phyloP scores from a whole-genome alignment of 1,140 invertebrate species.

The Aphaenogaster rudis region DNA sequence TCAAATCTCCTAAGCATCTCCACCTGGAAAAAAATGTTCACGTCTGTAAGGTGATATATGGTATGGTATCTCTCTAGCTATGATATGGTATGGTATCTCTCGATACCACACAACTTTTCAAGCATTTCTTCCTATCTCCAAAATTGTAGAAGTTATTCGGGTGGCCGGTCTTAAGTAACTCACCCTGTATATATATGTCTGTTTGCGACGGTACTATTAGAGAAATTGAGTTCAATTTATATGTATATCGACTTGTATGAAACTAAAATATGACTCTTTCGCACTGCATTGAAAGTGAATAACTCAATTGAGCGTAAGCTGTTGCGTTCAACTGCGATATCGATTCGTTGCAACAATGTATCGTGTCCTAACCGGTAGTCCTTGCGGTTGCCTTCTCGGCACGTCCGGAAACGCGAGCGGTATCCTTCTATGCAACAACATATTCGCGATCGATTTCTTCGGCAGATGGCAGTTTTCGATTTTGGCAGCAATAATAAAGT shows the following conservation, averaged over 20 bases:
- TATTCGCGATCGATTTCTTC: constrained; percentile 51
- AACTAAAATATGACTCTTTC: constrained; percentile 15
- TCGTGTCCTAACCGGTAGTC: constrained; percentile 44
- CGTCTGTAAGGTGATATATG: no score
- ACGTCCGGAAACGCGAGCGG: constrained; percentile 57
- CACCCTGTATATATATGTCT: neutral
- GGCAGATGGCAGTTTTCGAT: constrained; percentile 61
- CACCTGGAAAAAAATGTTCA: no score
- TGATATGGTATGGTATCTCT: no score
- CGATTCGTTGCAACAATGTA: constrained; percentile 27
- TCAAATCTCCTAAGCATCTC: no score
- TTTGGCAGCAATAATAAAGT: constrained; percentile 61
- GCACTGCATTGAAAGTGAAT: neutral
- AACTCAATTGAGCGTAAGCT: neutral
- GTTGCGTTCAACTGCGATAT: constrained; percentile 39
- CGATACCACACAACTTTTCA: no score
- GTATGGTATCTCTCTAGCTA: no score
- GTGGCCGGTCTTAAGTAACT: no score
- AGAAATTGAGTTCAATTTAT: neutral
- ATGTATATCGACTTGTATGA: neutral
- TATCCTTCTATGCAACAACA: constrained; percentile 46
- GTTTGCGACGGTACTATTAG: neutral
- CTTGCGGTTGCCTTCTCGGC: constrained; percentile 28
- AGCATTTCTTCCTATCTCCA: no score
- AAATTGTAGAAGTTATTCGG: no score